Percentiles rank a stretch among this genome's conserved stretches.
Evolutionary conservation across 2,113 vertebrate genomes (phyloP).

Genomic region (Ailuropoda melanoleuca): DNA sequence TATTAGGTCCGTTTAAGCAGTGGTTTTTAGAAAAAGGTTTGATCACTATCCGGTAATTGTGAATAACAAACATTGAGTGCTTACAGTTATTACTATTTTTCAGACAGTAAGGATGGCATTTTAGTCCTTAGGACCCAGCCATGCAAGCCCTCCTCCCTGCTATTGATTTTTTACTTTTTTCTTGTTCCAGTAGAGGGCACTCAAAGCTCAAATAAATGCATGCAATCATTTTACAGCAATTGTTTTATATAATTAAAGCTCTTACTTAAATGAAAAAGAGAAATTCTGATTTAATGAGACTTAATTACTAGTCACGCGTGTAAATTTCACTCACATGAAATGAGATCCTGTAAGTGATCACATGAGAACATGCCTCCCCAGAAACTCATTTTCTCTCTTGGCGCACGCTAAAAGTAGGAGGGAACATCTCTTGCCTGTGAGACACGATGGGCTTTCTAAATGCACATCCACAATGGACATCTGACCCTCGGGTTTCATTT

Average conservation of each 20-base stretch:
- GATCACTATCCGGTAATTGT: background rate
- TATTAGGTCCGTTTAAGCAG: background rate
- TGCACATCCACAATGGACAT: background rate
- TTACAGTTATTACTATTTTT: background rate
- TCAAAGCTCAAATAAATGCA: constrained; percentile 72
- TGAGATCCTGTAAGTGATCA: background rate
- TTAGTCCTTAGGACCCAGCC: background rate
- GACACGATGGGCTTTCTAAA: background rate
- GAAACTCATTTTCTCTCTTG: background rate
- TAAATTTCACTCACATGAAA: constrained; percentile 25
- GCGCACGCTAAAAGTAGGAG: background rate
- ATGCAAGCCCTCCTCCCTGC: background rate
- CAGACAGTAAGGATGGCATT: background rate
- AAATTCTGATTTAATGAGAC: constrained; percentile 44
- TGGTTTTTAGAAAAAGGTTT: background rate
- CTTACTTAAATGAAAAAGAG: constrained; percentile 46
- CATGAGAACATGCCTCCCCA: background rate
- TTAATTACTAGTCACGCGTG: constrained; percentile 17
- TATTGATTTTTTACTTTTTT: constrained; percentile 53
- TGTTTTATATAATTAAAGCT: constrained; percentile 68
- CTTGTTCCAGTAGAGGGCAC: constrained; percentile 79
- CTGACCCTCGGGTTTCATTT: background rate
- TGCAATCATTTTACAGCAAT: constrained; percentile 20
- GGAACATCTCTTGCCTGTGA: background rate
- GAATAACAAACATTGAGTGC: background rate